Evolutionary conservation across 2,888 invertebrate species (phyloP).

Genomic region (Perithous albicinctus): DNA sequence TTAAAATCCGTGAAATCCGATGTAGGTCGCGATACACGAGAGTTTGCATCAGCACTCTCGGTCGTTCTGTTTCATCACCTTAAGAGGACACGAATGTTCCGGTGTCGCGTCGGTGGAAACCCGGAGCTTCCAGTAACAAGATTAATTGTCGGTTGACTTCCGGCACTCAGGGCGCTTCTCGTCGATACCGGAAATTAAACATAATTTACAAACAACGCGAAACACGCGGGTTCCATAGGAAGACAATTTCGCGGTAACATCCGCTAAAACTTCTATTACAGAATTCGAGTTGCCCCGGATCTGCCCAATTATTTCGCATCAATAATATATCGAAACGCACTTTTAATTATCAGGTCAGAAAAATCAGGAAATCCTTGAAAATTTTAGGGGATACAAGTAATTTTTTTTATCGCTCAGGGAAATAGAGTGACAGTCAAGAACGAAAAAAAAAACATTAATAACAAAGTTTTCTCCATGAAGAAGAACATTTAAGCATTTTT

Average conservation of each 20-base stretch:
- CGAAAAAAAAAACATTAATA: no score
- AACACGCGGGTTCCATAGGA: neutral
- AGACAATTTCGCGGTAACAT: neutral
- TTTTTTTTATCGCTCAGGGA: no score
- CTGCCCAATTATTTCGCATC: neutral
- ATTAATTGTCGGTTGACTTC: constrained; percentile 34
- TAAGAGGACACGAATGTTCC: constrained; percentile 10
- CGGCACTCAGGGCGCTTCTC: constrained; percentile 23
- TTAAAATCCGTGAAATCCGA: neutral
- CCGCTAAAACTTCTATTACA: neutral
- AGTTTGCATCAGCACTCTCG: neutral
- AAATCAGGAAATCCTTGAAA: no score
- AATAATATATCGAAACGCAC: neutral
- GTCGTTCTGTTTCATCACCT: constrained; percentile 3
- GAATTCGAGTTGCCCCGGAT: neutral
- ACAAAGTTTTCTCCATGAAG: no score
- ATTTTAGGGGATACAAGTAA: no score
- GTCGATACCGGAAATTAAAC: constrained; percentile 39
- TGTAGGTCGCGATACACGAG: neutral
- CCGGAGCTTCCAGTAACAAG: constrained; percentile 10
- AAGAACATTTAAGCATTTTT: no score
- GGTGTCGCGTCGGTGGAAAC: constrained; percentile 1
- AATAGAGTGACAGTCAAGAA: no score
- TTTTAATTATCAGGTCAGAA: neutral
- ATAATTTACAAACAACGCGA: constrained; percentile 19